Conservation (phyloP, 2,888 invertebrate species). For the Tholera decimalis region DNA sequence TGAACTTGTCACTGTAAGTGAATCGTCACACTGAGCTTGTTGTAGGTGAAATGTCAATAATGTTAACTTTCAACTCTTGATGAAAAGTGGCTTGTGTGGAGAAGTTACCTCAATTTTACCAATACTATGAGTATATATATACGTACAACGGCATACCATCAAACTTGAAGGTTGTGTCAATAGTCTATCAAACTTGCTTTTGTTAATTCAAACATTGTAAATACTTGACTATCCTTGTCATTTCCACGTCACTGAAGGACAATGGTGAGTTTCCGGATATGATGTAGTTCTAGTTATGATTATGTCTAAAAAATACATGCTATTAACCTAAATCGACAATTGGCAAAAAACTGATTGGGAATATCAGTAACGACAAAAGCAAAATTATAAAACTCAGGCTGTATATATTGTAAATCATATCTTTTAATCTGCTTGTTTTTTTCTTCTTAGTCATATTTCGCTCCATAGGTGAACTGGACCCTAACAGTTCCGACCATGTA, state of each 20-base stretch:
- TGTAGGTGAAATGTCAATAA: too few species aligned
- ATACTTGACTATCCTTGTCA: neutral
- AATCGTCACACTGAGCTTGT: constrained; percentile 10
- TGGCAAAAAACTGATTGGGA: constrained; percentile 16
- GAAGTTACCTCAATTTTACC: too few species aligned
- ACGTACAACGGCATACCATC: too few species aligned
- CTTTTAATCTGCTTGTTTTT: constrained; percentile 47
- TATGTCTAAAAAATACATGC: too few species aligned
- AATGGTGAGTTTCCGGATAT: neutral
- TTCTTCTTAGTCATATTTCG: constrained; percentile 56
- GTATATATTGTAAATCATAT: constrained; percentile 3
- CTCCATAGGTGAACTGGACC: constrained; percentile 92
- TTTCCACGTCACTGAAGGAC: neutral
- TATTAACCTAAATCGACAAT: too few species aligned
- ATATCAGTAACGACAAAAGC: constrained; percentile 29
- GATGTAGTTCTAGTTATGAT: neutral
- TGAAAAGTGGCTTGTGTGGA: too few species aligned
- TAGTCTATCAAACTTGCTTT: neutral
- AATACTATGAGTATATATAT: too few species aligned
- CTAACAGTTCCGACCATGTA: constrained; percentile 97
- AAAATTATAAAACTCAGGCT: constrained; percentile 28
- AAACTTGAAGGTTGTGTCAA: too few species aligned
- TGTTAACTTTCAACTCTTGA: too few species aligned
- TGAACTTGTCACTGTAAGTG: constrained; percentile 34
- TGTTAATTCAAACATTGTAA: neutral